phyloP scores from a whole-genome alignment of 2,797 vertebrate species.

The Parambassis ranga region DNA sequence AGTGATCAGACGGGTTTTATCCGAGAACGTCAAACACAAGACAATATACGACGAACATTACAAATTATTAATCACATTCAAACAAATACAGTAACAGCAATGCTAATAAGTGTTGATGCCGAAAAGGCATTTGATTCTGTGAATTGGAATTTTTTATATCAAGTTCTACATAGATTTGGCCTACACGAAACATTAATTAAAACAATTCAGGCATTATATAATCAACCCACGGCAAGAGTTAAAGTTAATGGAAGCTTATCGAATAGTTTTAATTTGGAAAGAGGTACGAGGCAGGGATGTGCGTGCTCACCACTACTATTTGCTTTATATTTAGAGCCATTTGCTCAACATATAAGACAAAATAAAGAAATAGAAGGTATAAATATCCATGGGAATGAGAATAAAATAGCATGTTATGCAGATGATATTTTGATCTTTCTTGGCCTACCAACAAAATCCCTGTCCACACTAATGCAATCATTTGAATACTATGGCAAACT shows the following conservation, averaged over 20 bases:
- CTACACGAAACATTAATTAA: neutral
- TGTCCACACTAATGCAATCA: neutral
- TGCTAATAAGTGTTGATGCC: neutral
- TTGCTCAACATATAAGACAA: neutral
- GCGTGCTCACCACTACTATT: neutral
- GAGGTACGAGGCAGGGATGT: neutral
- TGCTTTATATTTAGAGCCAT: neutral
- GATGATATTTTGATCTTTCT: neutral
- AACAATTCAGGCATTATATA: neutral
- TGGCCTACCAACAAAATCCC: neutral
- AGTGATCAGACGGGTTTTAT: neutral
- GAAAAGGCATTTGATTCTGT: neutral
- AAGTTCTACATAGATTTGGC: neutral
- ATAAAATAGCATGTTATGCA: neutral
- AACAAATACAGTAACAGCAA: neutral
- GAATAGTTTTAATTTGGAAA: neutral
- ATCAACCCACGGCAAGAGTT: neutral
- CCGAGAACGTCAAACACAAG: neutral
- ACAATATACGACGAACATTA: neutral
- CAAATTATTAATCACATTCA: neutral
- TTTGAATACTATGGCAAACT: neutral
- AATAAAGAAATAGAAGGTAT: neutral
- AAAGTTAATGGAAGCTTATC: neutral
- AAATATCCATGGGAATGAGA: neutral
- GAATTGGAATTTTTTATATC: neutral